These are phyloP conservation scores for Lypha dubia DNA, from an alignment of 2,888 invertebrate genomes.

Conservation along the genomic window DNA sequence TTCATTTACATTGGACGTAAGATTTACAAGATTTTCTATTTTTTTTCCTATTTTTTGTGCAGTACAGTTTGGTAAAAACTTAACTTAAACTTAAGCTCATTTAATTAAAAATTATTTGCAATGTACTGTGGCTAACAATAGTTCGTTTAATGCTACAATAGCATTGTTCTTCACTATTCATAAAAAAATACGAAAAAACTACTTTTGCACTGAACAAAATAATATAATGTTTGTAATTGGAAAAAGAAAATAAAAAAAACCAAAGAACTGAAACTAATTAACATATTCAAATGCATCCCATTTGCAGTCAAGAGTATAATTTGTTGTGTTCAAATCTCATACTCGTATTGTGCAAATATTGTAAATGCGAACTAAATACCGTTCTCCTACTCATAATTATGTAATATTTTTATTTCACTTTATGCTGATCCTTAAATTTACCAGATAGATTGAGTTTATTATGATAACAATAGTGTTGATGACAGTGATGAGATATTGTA, in stretches of 20 bases:
- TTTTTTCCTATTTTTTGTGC: no score
- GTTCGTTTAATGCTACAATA: not conserved
- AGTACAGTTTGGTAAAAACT: no score
- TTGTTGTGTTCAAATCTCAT: not conserved
- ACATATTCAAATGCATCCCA: not conserved
- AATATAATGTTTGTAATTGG: no score
- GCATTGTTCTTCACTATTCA: not conserved
- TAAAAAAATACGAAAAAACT: not conserved
- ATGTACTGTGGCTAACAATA: not conserved
- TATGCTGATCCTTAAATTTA: not conserved
- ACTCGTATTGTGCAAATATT: no score
- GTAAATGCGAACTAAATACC: no score
- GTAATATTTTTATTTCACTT: not conserved
- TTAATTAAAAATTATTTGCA: not conserved
- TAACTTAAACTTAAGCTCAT: not conserved
- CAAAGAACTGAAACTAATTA: conserved; percentile 14
- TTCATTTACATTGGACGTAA: no score
- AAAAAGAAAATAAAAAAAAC: no score
- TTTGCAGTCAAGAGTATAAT: not conserved
- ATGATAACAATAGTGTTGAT: not conserved
- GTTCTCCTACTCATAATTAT: not conserved
- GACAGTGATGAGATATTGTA: conserved; percentile 32
- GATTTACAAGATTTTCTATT: no score
- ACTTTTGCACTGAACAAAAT: no score
- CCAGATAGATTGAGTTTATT: conserved; percentile 27